Percentiles rank a stretch among this genome's conserved stretches.
These are phyloP conservation scores for Boulengeromyrus knoepffleri DNA, from an alignment of 2,113 vertebrate genomes.

Conservation along the genomic window DNA sequence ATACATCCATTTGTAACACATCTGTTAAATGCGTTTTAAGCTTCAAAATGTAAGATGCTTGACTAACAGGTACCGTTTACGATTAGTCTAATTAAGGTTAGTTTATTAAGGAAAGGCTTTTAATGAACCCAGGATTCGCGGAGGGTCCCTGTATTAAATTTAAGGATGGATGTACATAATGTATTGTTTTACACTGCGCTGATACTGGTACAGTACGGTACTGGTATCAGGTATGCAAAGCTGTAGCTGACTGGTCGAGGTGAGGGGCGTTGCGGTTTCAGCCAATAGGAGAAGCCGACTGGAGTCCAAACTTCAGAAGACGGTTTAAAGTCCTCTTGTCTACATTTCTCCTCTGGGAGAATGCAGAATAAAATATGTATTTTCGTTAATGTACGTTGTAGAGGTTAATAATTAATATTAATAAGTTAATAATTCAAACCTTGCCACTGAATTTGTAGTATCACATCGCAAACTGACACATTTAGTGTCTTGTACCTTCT, in stretches of 20 bases:
- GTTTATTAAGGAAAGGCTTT: neutral
- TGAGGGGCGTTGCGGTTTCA: conserved; percentile 11
- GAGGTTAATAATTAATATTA: neutral
- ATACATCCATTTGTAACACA: neutral
- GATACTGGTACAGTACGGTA: neutral
- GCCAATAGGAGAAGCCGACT: conserved; percentile 15
- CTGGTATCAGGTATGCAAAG: neutral
- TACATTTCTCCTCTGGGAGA: neutral
- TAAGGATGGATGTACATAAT: neutral
- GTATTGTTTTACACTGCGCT: neutral
- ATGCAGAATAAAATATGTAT: neutral
- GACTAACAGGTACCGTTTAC: neutral
- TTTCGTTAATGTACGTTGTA: neutral
- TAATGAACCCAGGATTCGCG: neutral
- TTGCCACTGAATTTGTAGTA: neutral
- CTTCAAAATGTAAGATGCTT: neutral
- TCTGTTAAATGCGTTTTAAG: neutral
- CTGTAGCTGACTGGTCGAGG: neutral
- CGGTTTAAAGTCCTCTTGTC: neutral
- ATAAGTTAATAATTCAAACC: neutral
- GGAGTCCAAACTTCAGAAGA: neutral
- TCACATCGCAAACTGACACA: neutral
- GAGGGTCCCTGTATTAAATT: neutral
- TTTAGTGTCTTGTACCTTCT: neutral
- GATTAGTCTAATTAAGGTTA: neutral